Evolutionary conservation across 2,113 vertebrate species (phyloP).

Genomic region (Tragelaphus buxtoni): DNA sequence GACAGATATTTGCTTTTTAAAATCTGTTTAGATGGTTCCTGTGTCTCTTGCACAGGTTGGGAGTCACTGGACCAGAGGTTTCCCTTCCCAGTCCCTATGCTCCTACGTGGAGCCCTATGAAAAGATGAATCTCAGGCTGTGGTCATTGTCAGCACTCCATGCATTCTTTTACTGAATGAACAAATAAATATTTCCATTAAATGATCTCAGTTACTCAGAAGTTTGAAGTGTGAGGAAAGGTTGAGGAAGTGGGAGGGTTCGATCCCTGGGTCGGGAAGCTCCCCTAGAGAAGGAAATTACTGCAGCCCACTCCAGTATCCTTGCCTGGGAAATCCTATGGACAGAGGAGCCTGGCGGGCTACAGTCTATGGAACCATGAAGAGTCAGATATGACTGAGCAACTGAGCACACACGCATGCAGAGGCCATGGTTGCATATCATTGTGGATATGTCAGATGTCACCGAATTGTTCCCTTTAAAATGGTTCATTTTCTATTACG

Average conservation of each 20-base stretch:
- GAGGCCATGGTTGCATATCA: background rate
- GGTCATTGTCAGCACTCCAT: background rate
- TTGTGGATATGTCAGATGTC: background rate
- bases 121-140: background rate
- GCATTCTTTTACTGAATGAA: background rate
- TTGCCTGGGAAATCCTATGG: background rate
- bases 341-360: background rate
- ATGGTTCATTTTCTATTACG: background rate
- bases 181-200: background rate
- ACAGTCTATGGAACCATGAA: background rate
- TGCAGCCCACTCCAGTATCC: background rate
- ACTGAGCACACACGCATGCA: rapidly evolving
- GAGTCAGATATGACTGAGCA: background rate
- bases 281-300: background rate
- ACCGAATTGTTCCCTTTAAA: background rate
- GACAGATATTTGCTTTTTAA: background rate
- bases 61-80: background rate
- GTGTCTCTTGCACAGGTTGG: background rate
- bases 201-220: background rate
- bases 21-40: background rate
- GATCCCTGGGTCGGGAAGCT: background rate
- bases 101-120: background rate
- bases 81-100: background rate
- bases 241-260: background rate
- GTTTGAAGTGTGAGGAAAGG: background rate